Percentiles rank a stretch among this genome's conserved stretches.
Evolutionary conservation across 2,113 vertebrate genomes (phyloP).

Genomic region (Cephalopholis sonnerati): DNA sequence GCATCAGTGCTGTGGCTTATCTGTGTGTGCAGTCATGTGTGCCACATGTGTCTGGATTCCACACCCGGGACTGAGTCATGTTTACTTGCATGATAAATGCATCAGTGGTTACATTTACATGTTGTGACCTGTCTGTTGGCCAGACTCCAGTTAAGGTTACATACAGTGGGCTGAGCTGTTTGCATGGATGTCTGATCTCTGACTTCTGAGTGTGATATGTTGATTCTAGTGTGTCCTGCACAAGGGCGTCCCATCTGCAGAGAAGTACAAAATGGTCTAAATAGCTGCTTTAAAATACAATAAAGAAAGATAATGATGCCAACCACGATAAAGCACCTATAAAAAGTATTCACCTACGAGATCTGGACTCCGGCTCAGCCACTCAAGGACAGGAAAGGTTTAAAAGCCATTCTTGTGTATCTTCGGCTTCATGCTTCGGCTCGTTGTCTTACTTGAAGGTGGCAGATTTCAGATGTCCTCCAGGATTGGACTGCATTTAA

Average conservation of each 20-base stretch:
- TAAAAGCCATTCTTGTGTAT: neutral
- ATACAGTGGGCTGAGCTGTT: neutral
- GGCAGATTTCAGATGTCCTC: neutral
- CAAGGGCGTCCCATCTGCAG: neutral
- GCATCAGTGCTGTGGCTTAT: neutral
- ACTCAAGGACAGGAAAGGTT: neutral
- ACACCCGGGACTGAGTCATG: conserved; percentile 33
- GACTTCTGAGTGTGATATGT: neutral
- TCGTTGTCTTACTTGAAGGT: neutral
- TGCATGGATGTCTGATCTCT: conserved; percentile 3
- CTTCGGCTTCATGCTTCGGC: neutral
- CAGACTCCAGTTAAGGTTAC: neutral
- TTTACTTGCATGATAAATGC: conserved; percentile 35
- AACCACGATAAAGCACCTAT: too few species aligned
- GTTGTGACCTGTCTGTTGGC: neutral
- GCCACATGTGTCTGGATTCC: conserved; percentile 9
- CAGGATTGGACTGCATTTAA: neutral
- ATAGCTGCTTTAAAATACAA: neutral
- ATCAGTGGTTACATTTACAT: conserved; percentile 19
- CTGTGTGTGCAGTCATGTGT: conserved; percentile 35
- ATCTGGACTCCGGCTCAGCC: neutral
- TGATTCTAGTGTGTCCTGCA: neutral
- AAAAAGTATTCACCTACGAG: neutral
- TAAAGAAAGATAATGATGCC: neutral
- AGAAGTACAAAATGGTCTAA: neutral